These are phyloP conservation scores for Ammospiza caudacuta DNA, from an alignment of 2,113 vertebrate genomes.

Conservation along the genomic window DNA sequence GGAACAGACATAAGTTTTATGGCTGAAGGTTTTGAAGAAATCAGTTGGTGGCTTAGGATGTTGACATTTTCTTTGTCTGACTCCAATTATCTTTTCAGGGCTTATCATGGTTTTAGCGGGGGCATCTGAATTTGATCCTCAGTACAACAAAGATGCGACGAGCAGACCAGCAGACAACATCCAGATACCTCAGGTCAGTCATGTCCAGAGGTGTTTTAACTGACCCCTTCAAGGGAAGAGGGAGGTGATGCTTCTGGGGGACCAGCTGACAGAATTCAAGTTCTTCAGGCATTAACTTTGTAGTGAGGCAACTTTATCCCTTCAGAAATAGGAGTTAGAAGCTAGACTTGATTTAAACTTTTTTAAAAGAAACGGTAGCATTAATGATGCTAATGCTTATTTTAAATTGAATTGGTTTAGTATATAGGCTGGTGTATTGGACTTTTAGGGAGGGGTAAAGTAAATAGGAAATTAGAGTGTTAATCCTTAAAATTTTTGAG, in stretches of 20 bases:
- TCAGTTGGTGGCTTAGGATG: neutral
- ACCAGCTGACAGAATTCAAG: neutral
- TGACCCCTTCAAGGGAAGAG: neutral
- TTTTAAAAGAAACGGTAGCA: neutral
- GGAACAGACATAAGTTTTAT: neutral
- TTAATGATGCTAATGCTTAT: neutral
- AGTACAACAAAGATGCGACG: slow-evolving; percentile 96
- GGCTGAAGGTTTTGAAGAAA: neutral
- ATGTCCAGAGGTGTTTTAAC: neutral
- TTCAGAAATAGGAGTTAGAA: neutral
- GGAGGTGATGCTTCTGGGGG: neutral
- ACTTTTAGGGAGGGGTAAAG: neutral
- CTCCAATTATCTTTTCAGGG: slow-evolving; percentile 75
- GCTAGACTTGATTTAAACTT: neutral
- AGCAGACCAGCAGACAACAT: slow-evolving; percentile 96
- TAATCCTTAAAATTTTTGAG: neutral
- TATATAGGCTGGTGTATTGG: neutral
- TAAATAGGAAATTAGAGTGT: neutral
- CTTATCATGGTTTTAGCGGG: slow-evolving; percentile 95
- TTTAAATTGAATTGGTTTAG: neutral
- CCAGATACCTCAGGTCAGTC: slow-evolving; percentile 92
- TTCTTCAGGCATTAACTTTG: neutral
- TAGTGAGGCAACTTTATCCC: neutral
- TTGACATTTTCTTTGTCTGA: neutral
- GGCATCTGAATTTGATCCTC: slow-evolving; percentile 96